A percentile compares a stretch with the other conserved stretches of the same genome.
Evolutionary conservation across 1,140 invertebrate species (phyloP).

Genomic region (Bombus confusus): DNA sequence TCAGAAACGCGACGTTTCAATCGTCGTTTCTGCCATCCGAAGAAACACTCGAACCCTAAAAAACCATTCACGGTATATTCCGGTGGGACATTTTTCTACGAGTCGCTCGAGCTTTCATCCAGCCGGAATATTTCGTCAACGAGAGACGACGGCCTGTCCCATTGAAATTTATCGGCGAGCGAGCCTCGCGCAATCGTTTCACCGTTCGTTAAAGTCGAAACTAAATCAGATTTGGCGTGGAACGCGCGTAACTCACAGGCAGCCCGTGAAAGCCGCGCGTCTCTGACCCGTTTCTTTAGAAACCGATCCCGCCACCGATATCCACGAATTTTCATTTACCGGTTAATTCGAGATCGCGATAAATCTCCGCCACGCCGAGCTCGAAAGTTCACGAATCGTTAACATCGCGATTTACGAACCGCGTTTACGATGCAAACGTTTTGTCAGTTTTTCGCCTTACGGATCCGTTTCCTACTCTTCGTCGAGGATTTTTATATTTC

Average conservation of each 20-base stretch:
- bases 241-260: not conserved
- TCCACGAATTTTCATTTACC: not conserved
- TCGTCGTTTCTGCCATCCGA: not conserved
- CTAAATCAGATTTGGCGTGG: not conserved
- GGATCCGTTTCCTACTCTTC: not conserved
- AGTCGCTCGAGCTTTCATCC: not conserved
- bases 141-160: not conserved
- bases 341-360: not conserved
- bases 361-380: not conserved
- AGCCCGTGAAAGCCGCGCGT: not conserved
- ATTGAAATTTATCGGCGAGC: not conserved
- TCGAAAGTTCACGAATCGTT: not conserved
- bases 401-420: not conserved
- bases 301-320: not conserved
- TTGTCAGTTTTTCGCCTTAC: too few species aligned
- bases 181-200: not conserved
- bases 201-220: not conserved
- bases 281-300: not conserved
- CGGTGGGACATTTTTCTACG: not conserved
- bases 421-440: not conserved
- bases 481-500: not conserved
- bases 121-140: constrained; percentile 1
- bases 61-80: not conserved
- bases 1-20: too few species aligned
- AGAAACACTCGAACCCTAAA: not conserved